phyloP scores from a whole-genome alignment of 2,888 invertebrate genomes.

The Caenorhabditis sp. region DNA sequence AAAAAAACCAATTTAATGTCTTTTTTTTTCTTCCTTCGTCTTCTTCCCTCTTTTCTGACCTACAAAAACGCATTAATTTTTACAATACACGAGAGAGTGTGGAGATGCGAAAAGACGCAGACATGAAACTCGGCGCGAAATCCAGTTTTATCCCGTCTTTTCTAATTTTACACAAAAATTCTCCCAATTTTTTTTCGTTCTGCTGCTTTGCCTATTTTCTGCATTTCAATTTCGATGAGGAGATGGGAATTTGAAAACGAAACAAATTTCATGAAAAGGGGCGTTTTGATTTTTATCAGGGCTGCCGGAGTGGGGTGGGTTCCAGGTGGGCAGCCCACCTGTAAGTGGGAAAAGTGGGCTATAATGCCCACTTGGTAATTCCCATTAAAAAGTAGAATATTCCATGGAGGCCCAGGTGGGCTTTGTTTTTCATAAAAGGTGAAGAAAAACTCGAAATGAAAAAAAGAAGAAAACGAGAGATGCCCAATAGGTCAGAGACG shows the following conservation, averaged over 20 bases:
- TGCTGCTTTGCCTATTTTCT: not conserved
- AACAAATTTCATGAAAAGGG: too few relatives aligned
- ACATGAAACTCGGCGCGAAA: slow-evolving; percentile 1
- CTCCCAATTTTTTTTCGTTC: slow-evolving; percentile 2
- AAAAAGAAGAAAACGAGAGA: too few relatives aligned
- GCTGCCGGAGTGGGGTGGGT: too few relatives aligned
- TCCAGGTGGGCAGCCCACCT: too few relatives aligned
- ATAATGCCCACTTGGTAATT: too few relatives aligned
- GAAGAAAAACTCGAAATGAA: too few relatives aligned
- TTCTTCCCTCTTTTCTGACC: slow-evolving; percentile 1
- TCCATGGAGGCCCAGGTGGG: too few relatives aligned
- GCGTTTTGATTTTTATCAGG: too few relatives aligned
- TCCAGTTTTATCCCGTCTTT: slow-evolving; percentile 16
- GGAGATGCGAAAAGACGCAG: slow-evolving; percentile 5
- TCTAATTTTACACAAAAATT: slow-evolving; percentile 7
- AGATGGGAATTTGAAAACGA: not conserved
- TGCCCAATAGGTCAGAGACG: too few relatives aligned
- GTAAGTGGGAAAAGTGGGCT: too few relatives aligned
- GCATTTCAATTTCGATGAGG: not conserved
- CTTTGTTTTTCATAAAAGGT: too few relatives aligned
- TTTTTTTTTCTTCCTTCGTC: slow-evolving; percentile 1
- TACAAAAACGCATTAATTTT: slow-evolving; percentile 36
- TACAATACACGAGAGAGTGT: slow-evolving; percentile 17
- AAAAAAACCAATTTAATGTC: slow-evolving; percentile 5
- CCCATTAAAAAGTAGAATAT: too few relatives aligned